These are phyloP conservation scores for Eulithis prunata DNA, from an alignment of 2,888 invertebrate species.

Conservation along the genomic window DNA sequence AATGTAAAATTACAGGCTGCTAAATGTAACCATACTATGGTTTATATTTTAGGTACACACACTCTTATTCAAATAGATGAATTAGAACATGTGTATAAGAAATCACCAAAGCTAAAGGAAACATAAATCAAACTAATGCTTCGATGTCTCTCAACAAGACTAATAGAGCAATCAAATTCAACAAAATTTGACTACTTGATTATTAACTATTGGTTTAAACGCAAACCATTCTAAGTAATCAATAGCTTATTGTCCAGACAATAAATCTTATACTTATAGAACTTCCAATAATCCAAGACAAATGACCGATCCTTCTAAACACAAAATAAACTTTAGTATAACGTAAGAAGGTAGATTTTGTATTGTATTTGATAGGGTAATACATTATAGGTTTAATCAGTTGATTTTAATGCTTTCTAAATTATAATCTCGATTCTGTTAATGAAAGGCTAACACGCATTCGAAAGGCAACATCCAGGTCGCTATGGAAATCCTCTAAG, in stretches of 20 bases:
- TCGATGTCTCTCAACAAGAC: slow-evolving; percentile 23
- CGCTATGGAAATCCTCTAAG: slow-evolving; percentile 36
- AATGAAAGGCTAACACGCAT: slow-evolving; percentile 56
- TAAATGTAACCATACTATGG: no score
- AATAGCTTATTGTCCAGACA: slow-evolving; percentile 65
- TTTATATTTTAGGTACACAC: no score
- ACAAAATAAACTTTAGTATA: slow-evolving; percentile 39
- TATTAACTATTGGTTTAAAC: slow-evolving; percentile 64
- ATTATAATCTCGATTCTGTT: slow-evolving; percentile 53
- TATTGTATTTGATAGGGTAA: slow-evolving; percentile 24
- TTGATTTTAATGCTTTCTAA: slow-evolving; percentile 57
- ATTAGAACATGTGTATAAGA: background rate
- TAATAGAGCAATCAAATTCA: slow-evolving; percentile 54
- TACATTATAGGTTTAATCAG: slow-evolving; percentile 49
- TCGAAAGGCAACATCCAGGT: slow-evolving; percentile 52
- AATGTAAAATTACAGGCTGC: no score
- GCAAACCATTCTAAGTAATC: slow-evolving; percentile 61
- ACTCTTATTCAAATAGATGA: background rate
- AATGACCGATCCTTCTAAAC: slow-evolving; percentile 39
- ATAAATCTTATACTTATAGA: slow-evolving; percentile 63
- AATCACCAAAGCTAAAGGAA: slow-evolving; percentile 5
- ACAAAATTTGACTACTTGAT: slow-evolving; percentile 50
- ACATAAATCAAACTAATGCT: slow-evolving; percentile 32
- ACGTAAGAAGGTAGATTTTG: slow-evolving; percentile 32
- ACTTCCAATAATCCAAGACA: slow-evolving; percentile 47